These are phyloP conservation scores for Nomada lathburiana DNA, from an alignment of 2,888 invertebrate species.

Conservation along the genomic window DNA sequence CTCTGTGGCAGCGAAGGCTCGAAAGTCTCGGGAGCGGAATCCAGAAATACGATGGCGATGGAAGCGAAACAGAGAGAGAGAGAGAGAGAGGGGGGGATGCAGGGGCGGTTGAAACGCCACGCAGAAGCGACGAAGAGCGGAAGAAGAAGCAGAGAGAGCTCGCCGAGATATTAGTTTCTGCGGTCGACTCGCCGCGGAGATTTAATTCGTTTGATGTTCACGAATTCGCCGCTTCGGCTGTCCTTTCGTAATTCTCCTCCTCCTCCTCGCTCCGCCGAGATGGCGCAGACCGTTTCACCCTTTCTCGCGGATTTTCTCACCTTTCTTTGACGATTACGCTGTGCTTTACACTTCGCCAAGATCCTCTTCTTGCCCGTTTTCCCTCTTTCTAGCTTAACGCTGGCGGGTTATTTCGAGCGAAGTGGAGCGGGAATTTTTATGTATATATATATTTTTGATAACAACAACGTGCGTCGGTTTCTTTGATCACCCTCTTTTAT, in stretches of 20 bases:
- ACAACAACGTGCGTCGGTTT: too few relatives aligned
- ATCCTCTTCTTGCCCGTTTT: neutral
- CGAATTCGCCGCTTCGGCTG: conserved; percentile 81
- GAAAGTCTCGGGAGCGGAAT: conserved; percentile 10
- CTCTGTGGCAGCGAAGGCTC: neutral
- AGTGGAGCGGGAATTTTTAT: too few relatives aligned
- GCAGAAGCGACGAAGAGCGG: conserved; percentile 37
- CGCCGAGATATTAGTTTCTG: conserved; percentile 84
- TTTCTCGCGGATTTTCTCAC: conserved; percentile 54
- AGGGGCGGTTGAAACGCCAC: conserved; percentile 48
- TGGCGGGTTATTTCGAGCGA: too few relatives aligned
- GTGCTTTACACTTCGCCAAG: conserved; percentile 37
- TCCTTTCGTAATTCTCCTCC: conserved; percentile 65
- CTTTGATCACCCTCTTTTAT: too few relatives aligned
- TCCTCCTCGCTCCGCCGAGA: conserved; percentile 23
- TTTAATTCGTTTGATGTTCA: conserved; percentile 85
- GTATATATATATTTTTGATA: too few relatives aligned
- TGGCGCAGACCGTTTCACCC: neutral
- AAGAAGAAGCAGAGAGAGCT: conserved; percentile 53
- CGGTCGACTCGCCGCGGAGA: conserved; percentile 83
- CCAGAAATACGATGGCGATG: conserved; percentile 39
- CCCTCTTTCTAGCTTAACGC: neutral
- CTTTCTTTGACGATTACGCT: conserved; percentile 49
- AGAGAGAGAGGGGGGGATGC: conserved; percentile 32
- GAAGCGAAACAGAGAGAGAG: conserved; percentile 15